phyloP scores from a whole-genome alignment of 1,140 invertebrate genomes.

The Nylanderia fulva region DNA sequence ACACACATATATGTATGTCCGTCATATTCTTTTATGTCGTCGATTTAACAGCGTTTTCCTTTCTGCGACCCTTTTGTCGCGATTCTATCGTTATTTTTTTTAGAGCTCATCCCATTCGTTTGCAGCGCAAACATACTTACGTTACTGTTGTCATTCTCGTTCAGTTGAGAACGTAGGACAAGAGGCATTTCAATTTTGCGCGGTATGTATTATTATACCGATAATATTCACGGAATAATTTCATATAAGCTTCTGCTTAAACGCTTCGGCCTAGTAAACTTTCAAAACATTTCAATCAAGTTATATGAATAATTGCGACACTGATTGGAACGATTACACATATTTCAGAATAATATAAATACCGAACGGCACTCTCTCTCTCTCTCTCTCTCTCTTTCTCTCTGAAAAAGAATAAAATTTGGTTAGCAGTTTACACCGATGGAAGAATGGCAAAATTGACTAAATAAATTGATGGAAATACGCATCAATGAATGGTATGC shows the following conservation, averaged over 20 bases:
- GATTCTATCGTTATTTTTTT: slow-evolving; percentile 62
- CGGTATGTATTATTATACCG: slow-evolving; percentile 24
- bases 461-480: slow-evolving; percentile 58
- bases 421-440: slow-evolving; percentile 34
- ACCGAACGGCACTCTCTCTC: slow-evolving; percentile 16
- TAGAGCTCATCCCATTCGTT: slow-evolving; percentile 50
- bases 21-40: slow-evolving; percentile 16
- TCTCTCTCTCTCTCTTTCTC: too few relatives aligned
- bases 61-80: slow-evolving; percentile 47
- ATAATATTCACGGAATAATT: slow-evolving; percentile 44
- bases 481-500: slow-evolving; percentile 49
- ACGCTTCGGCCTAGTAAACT: slow-evolving; percentile 25
- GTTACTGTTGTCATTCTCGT: slow-evolving; percentile 53
- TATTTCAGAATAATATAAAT: slow-evolving; percentile 39
- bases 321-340: slow-evolving; percentile 18
- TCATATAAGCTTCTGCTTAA: slow-evolving; percentile 25
- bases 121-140: slow-evolving; percentile 64
- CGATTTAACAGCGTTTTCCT: slow-evolving; percentile 70
- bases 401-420: slow-evolving; percentile 25
- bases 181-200: slow-evolving; percentile 51
- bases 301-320: slow-evolving; percentile 44
- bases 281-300: slow-evolving; percentile 41
- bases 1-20: background rate
- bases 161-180: slow-evolving; percentile 35
- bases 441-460: slow-evolving; percentile 27